phyloP scores from a whole-genome alignment of 2,888 invertebrate genomes.

The Metopia argyrocephala region DNA sequence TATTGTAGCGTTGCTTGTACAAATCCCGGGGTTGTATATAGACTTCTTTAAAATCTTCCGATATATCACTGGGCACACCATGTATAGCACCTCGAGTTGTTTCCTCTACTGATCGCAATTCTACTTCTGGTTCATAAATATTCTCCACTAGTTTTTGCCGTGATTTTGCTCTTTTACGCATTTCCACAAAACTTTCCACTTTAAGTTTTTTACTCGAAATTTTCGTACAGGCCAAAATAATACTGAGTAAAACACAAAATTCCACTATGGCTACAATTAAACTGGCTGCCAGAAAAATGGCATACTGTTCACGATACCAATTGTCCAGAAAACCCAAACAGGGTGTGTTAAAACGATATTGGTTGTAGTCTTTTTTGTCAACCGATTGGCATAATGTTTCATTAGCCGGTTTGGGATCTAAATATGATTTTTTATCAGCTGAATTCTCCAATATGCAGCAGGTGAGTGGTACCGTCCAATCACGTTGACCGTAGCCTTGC shows the following conservation, averaged over 20 bases:
- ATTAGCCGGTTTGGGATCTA: constrained; percentile 88
- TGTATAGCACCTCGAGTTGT: constrained; percentile 50
- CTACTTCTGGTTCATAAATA: constrained; percentile 75
- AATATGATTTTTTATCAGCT: constrained; percentile 81
- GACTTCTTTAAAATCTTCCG: constrained; percentile 73
- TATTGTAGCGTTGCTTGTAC: constrained; percentile 74
- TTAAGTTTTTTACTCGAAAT: constrained; percentile 74
- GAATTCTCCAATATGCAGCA: constrained; percentile 84
- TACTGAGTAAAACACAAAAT: constrained; percentile 85
- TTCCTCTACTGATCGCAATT: constrained; percentile 65
- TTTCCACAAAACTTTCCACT: constrained; percentile 65
- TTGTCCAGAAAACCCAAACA: constrained; percentile 85
- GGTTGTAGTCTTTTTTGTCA: constrained; percentile 72
- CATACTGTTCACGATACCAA: constrained; percentile 88
- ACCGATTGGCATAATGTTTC: constrained; percentile 84
- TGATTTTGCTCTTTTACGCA: constrained; percentile 67
- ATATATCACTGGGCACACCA: constrained; percentile 61
- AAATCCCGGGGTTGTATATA: constrained; percentile 76
- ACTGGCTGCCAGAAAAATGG: constrained; percentile 83
- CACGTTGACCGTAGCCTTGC: constrained; percentile 85
- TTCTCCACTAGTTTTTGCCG: constrained; percentile 74
- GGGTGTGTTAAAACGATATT: constrained; percentile 78
- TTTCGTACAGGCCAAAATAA: constrained; percentile 85
- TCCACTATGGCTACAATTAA: constrained; percentile 86
- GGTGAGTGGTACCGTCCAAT: constrained; percentile 84